Evolutionary conservation across 2,797 vertebrate species (phyloP).

Genomic region (Trichosurus vulpecula): DNA sequence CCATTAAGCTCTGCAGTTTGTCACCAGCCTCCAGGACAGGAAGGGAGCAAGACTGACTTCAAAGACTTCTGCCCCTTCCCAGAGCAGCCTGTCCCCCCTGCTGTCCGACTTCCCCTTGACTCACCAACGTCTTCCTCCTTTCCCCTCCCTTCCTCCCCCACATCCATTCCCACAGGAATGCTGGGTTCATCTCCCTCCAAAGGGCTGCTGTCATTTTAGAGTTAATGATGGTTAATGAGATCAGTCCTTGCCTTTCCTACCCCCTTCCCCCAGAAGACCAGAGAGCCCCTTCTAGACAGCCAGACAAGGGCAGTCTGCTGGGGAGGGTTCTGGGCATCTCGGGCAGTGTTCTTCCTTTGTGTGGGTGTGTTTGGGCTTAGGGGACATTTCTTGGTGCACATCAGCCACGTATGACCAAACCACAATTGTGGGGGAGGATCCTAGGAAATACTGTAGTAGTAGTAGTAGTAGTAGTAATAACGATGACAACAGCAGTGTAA

Average conservation of each 20-base stretch:
- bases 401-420: not conserved
- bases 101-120: not conserved
- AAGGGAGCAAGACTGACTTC: not conserved
- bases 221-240: not conserved
- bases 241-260: not conserved
- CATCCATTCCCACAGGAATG: rapidly evolving
- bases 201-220: not conserved
- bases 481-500: too few relatives aligned
- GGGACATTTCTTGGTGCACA: not conserved
- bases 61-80: not conserved
- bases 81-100: not conserved
- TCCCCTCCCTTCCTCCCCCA: not conserved
- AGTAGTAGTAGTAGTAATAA: not conserved
- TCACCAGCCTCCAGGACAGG: not conserved
- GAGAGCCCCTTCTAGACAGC: not conserved
- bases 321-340: not conserved
- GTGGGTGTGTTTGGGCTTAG: not conserved
- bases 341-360: not conserved
- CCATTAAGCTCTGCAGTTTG: not conserved
- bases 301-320: not conserved
- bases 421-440: not conserved
- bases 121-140: not conserved
- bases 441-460: not conserved
- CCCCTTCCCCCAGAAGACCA: not conserved
- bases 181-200: not conserved